Percentiles rank a stretch among this genome's conserved stretches.
phyloP scores from a whole-genome alignment of 2,113 vertebrate species.

The Scatophagus argus region DNA sequence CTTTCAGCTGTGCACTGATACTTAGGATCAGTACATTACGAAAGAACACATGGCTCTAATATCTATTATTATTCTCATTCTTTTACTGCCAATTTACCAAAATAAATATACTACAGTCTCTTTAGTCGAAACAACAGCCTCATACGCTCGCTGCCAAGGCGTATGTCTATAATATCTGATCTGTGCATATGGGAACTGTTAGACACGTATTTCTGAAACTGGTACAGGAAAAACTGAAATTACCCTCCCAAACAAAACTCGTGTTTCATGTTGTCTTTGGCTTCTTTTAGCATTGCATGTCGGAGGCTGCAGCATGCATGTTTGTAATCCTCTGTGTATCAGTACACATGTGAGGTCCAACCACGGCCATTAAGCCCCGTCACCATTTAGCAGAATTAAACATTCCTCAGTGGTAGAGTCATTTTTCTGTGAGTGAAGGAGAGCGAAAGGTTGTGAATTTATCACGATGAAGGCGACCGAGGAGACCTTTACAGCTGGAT shows the following conservation, averaged over 20 bases:
- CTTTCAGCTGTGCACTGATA: slow-evolving; percentile 38
- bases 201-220: slow-evolving; percentile 30
- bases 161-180: slow-evolving; percentile 26
- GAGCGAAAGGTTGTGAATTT: slow-evolving; percentile 5
- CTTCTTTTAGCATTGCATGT: slow-evolving; percentile 17
- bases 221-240: slow-evolving; percentile 26
- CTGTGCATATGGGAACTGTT: slow-evolving; percentile 52
- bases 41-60: slow-evolving; percentile 45
- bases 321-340: slow-evolving; percentile 20
- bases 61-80: slow-evolving; percentile 36
- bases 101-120: slow-evolving; percentile 18
- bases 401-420: neutral
- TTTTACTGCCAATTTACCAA: slow-evolving; percentile 21
- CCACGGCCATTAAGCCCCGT: slow-evolving; percentile 12
- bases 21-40: slow-evolving; percentile 23
- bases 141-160: neutral
- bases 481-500: slow-evolving; percentile 1
- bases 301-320: neutral
- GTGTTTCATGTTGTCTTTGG: slow-evolving; percentile 31
- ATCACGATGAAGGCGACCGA: neutral
- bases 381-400: slow-evolving; percentile 23
- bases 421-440: slow-evolving; percentile 14
- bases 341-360: slow-evolving; percentile 17
- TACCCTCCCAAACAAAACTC: slow-evolving; percentile 20
- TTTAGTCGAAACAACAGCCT: slow-evolving; percentile 37